These are phyloP conservation scores for Tiliacea citrago DNA, from an alignment of 2,888 invertebrate genomes.

Conservation along the genomic window DNA sequence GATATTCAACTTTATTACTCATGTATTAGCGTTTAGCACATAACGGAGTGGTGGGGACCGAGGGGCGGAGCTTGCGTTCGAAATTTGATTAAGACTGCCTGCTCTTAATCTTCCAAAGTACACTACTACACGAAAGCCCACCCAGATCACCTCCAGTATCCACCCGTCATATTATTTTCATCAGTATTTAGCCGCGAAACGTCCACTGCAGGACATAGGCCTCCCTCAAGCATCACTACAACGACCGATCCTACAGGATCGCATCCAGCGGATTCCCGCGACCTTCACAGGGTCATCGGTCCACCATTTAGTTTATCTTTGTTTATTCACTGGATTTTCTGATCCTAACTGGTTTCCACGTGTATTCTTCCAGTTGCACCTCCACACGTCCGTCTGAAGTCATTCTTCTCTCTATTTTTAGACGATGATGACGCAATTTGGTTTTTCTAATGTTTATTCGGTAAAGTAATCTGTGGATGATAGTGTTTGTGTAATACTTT, in stretches of 20 bases:
- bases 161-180: not conserved
- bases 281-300: not conserved
- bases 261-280: not conserved
- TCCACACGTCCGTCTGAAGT: slow-evolving; percentile 41
- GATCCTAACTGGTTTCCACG: slow-evolving; percentile 5
- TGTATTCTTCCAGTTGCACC: slow-evolving; percentile 36
- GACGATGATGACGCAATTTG: slow-evolving; percentile 53
- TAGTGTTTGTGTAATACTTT: slow-evolving; percentile 3
- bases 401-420: slow-evolving; percentile 59
- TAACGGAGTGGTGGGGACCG: no score
- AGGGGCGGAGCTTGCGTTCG: no score
- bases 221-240: not conserved
- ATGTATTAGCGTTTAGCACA: no score
- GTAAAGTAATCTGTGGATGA: slow-evolving; percentile 18
- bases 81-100: no score
- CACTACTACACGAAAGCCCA: not conserved
- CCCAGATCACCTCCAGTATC: no score
- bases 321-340: not conserved
- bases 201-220: not conserved
- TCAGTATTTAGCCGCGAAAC: no score
- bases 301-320: slow-evolving; percentile 5
- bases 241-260: not conserved
- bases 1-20: no score
- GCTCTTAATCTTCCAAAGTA: no score
- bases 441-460: slow-evolving; percentile 43